Percentiles rank a stretch among this genome's conserved stretches.
Evolutionary conservation across 2,797 vertebrate genomes (phyloP).

Genomic region (Tympanoctomys barrerae): DNA sequence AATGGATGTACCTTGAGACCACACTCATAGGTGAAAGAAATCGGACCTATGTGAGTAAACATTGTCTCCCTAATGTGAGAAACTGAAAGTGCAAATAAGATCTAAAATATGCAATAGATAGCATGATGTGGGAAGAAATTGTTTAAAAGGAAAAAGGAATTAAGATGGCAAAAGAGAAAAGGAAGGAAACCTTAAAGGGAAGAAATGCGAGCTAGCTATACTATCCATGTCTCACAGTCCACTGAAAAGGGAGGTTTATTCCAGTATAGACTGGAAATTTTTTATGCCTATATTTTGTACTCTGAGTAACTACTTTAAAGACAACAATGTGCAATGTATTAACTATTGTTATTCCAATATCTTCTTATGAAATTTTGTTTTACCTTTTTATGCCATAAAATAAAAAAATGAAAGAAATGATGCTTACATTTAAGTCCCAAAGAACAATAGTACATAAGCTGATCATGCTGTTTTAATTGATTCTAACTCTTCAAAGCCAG

Average conservation of each 20-base stretch:
- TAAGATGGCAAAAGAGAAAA: neutral
- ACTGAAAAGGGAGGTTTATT: neutral
- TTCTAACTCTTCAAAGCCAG: neutral
- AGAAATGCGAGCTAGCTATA: neutral
- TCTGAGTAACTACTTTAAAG: neutral
- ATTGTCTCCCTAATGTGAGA: neutral
- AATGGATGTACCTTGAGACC: neutral
- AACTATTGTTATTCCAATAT: neutral
- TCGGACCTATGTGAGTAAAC: neutral
- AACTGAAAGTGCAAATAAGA: neutral
- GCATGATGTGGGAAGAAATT: neutral
- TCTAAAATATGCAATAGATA: neutral
- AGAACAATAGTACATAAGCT: neutral
- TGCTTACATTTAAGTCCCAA: conserved; percentile 25
- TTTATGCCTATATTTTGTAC: neutral
- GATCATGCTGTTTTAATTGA: conserved; percentile 9
- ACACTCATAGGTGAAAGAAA: neutral
- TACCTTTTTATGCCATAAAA: neutral
- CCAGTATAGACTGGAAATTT: neutral
- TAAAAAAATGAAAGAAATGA: neutral
- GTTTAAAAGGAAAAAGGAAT: neutral
- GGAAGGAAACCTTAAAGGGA: neutral
- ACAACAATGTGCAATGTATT: neutral
- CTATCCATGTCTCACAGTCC: neutral
- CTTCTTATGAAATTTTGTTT: neutral